phyloP scores from a whole-genome alignment of 92 coral and sea anemone species.

The Meandrina meandrites region DNA sequence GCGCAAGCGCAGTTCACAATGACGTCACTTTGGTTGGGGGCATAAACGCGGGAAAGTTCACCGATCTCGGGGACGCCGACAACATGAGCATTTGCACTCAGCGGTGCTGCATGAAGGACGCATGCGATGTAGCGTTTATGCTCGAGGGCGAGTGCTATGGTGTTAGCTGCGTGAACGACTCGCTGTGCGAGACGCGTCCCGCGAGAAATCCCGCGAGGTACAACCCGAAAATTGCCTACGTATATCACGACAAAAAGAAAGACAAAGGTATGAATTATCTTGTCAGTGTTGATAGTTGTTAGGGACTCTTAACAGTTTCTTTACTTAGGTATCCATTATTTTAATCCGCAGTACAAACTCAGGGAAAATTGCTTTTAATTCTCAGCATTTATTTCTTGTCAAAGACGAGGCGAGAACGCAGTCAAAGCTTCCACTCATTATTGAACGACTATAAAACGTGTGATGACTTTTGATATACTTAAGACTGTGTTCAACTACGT shows the following conservation, averaged over 20 bases:
- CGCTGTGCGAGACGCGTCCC: slow-evolving; percentile 77
- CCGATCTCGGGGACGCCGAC: slow-evolving; percentile 81
- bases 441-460: too few species aligned
- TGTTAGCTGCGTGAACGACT: slow-evolving; percentile 80
- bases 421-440: not conserved
- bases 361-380: not conserved
- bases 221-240: slow-evolving; percentile 86
- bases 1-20: slow-evolving; percentile 68
- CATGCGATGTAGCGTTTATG: slow-evolving; percentile 96
- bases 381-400: not conserved
- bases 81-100: slow-evolving; percentile 75
- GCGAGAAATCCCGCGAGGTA: slow-evolving; percentile 93
- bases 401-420: not conserved
- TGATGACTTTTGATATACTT: too few species aligned
- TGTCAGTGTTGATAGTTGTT: not conserved
- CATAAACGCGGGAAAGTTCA: slow-evolving; percentile 92
- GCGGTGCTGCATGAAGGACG: slow-evolving; percentile 82
- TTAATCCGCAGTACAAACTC: not conserved
- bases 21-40: slow-evolving; percentile 96
- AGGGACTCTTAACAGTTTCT: not conserved
- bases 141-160: slow-evolving; percentile 92
- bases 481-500: too few species aligned
- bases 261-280: slow-evolving; percentile 50
- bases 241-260: slow-evolving; percentile 56
- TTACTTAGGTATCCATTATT: not conserved